These are phyloP conservation scores for Syndactyla subalaris DNA, from an alignment of 2,797 vertebrate species.

Conservation along the genomic window DNA sequence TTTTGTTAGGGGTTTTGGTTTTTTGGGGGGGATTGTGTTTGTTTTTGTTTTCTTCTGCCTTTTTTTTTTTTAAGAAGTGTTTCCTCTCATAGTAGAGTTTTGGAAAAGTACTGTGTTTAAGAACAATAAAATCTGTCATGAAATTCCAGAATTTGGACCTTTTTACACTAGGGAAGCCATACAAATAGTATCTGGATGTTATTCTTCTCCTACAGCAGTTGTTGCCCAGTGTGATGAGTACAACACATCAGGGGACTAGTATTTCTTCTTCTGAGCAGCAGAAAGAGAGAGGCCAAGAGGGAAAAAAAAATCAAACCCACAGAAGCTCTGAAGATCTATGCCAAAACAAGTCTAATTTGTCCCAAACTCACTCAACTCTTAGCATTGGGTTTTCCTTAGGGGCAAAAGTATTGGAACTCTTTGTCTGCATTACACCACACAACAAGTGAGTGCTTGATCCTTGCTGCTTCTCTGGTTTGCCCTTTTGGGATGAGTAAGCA, in stretches of 20 bases:
- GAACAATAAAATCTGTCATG: not conserved
- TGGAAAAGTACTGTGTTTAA: not conserved
- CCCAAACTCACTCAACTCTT: not conserved
- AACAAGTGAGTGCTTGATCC: accelerated
- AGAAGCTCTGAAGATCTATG: not conserved
- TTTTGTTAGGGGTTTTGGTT: no score
- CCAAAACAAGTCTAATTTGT: not conserved
- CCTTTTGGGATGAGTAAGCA: not conserved
- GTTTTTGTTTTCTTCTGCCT: not conserved
- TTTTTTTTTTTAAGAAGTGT: not conserved
- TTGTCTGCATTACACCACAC: not conserved
- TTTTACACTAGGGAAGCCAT: not conserved
- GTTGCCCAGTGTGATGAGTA: not conserved
- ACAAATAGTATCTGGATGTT: not conserved
- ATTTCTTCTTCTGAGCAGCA: not conserved
- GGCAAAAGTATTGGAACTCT: not conserved
- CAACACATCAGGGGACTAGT: not conserved
- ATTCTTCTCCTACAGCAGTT: not conserved
- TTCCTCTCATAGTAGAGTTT: not conserved
- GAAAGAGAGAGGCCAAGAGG: not conserved
- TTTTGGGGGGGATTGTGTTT: not conserved
- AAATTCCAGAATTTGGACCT: not conserved
- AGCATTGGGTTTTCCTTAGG: not conserved
- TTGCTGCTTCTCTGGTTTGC: not conserved
- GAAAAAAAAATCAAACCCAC: not conserved